A percentile compares a stretch with the other conserved stretches of the same genome.
These are phyloP conservation scores for Strix uralensis DNA, from an alignment of 2,113 vertebrate genomes.

Conservation along the genomic window DNA sequence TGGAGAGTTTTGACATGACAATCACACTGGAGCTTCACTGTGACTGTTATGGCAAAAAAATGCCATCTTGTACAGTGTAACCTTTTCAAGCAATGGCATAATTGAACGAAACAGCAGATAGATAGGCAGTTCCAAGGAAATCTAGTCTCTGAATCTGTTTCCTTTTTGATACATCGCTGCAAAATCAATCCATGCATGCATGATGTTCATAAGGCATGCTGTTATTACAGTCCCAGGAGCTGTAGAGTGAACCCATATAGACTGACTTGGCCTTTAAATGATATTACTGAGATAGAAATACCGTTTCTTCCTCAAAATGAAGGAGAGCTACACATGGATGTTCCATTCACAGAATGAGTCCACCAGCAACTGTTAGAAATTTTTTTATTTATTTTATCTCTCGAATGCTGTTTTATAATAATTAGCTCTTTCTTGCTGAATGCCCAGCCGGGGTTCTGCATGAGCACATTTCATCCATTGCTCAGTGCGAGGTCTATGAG, in stretches of 20 bases:
- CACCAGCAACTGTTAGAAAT: background rate
- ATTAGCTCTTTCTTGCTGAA: background rate
- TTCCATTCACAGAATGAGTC: background rate
- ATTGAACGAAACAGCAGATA: background rate
- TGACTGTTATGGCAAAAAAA: background rate
- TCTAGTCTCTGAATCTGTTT: background rate
- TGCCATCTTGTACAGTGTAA: background rate
- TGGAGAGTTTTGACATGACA: constrained; percentile 1
- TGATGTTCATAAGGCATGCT: constrained; percentile 35
- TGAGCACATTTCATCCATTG: constrained; percentile 12
- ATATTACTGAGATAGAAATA: background rate
- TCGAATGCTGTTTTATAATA: constrained; percentile 10
- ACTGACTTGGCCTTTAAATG: constrained; percentile 5
- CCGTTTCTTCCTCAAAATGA: background rate
- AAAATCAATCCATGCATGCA: constrained; percentile 25
- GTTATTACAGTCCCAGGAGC: constrained; percentile 23
- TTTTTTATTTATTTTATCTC: constrained; percentile 31
- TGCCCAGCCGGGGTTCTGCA: background rate
- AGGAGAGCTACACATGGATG: background rate
- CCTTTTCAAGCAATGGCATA: constrained; percentile 27
- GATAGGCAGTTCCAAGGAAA: constrained; percentile 14
- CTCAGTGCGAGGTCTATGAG: background rate
- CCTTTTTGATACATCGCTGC: background rate
- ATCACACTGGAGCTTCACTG: background rate
- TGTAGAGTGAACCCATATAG: background rate